A percentile compares a stretch with the other conserved stretches of the same genome.
Evolutionary conservation across 2,113 vertebrate genomes (phyloP).

Genomic region (Eupsittula cactorum): DNA sequence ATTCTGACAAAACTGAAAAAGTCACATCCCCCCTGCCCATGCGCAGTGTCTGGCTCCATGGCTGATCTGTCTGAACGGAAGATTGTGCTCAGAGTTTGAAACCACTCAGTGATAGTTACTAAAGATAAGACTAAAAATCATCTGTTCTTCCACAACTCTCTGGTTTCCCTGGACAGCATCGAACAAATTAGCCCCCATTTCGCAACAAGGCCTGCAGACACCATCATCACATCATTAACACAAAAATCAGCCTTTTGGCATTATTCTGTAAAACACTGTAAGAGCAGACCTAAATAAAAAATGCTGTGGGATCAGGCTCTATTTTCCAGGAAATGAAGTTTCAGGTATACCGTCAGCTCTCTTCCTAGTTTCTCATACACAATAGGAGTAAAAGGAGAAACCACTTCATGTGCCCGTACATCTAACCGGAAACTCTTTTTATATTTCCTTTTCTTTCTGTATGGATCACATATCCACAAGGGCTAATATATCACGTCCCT

Average conservation of each 20-base stretch:
- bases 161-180: neutral
- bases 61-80: neutral
- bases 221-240: neutral
- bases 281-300: neutral
- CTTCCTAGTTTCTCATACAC: neutral
- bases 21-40: neutral
- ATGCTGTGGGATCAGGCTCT: neutral
- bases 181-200: neutral
- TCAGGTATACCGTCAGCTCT: neutral
- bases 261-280: neutral
- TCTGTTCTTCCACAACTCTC: neutral
- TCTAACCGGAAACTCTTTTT: slow-evolving; percentile 38
- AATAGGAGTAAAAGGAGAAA: slow-evolving; percentile 15
- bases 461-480: slow-evolving; percentile 69
- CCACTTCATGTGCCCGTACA: slow-evolving; percentile 8
- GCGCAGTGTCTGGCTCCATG: neutral
- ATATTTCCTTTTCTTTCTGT: slow-evolving; percentile 57
- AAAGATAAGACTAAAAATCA: neutral
- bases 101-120: neutral
- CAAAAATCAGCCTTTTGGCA: neutral
- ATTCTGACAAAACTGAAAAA: neutral
- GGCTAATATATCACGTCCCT: slow-evolving; percentile 68
- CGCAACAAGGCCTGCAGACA: neutral
- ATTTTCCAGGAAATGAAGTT: neutral
- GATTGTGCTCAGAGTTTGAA: neutral